phyloP scores from a whole-genome alignment of 2,113 vertebrate species.

The Penelope pileata region DNA sequence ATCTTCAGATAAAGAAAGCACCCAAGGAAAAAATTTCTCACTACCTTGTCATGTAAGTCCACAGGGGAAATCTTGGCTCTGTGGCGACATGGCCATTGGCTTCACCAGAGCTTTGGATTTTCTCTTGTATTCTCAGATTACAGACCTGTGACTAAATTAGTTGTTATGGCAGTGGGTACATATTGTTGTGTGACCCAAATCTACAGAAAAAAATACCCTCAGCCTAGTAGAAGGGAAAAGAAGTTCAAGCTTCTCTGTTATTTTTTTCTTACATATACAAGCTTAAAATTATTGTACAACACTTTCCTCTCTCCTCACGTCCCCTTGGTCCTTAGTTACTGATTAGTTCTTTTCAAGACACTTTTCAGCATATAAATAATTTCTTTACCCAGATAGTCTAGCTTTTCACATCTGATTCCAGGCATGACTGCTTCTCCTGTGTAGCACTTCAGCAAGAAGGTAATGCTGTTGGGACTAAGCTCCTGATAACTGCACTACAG shows the following conservation, averaged over 20 bases:
- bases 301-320: fast-evolving
- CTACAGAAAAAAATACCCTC: background rate
- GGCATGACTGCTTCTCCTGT: background rate
- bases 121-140: background rate
- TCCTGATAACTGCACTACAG: background rate
- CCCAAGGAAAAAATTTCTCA: background rate
- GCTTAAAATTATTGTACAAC: background rate
- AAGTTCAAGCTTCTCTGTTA: background rate
- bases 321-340: background rate
- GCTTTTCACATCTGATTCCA: background rate
- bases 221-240: background rate
- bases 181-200: background rate
- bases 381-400: background rate
- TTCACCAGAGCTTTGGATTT: constrained; percentile 4
- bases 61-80: background rate
- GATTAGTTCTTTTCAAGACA: background rate
- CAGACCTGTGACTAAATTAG: background rate
- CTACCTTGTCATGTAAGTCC: constrained; percentile 24
- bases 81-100: background rate
- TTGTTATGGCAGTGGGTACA: background rate
- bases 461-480: background rate
- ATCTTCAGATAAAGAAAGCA: constrained; percentile 33
- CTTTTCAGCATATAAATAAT: background rate
- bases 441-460: background rate
- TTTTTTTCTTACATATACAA: background rate